phyloP scores from a whole-genome alignment of 2,888 invertebrate genomes.

The Apamea monoglypha region DNA sequence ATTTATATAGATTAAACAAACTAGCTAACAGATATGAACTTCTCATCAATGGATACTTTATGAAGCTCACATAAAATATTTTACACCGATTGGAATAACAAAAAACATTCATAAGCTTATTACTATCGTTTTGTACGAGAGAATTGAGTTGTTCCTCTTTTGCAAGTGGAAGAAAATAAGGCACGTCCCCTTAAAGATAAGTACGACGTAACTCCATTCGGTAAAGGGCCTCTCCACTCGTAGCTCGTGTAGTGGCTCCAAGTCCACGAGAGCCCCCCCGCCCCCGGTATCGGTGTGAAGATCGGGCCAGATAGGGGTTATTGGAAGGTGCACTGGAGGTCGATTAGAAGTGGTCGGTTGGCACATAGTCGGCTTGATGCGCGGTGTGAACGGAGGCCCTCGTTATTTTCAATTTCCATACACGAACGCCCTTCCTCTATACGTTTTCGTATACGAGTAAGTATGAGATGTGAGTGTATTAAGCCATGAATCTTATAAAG shows the following conservation, averaged over 20 bases:
- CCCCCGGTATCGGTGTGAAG: slow-evolving; percentile 79
- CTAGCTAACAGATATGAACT: slow-evolving; percentile 14
- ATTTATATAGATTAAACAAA: not conserved
- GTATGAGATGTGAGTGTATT: slow-evolving; percentile 86
- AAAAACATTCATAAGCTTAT: slow-evolving; percentile 78
- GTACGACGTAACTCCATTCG: slow-evolving; percentile 90
- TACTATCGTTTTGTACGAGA: slow-evolving; percentile 79
- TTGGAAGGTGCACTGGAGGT: slow-evolving; percentile 79
- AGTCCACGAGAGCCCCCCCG: slow-evolving; percentile 79
- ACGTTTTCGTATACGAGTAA: slow-evolving; percentile 84
- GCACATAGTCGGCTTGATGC: slow-evolving; percentile 86
- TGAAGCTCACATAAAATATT: slow-evolving; percentile 61
- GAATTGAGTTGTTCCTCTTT: slow-evolving; percentile 84
- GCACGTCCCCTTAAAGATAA: slow-evolving; percentile 89
- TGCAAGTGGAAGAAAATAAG: slow-evolving; percentile 87
- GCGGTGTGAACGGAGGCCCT: slow-evolving; percentile 88
- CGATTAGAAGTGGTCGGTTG: slow-evolving; percentile 81
- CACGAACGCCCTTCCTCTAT: slow-evolving; percentile 86
- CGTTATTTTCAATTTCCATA: slow-evolving; percentile 91
- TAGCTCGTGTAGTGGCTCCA: slow-evolving; percentile 84
- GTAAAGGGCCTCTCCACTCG: slow-evolving; percentile 88
- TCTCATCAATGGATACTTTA: slow-evolving; percentile 28
- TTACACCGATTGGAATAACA: slow-evolving; percentile 71
- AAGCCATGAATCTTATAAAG: slow-evolving; percentile 89
- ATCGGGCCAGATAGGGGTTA: slow-evolving; percentile 81